Base-by-base conservation (phyloP, 2,113 vertebrate genomes). In the Eudyptes chrysolophus region DNA sequence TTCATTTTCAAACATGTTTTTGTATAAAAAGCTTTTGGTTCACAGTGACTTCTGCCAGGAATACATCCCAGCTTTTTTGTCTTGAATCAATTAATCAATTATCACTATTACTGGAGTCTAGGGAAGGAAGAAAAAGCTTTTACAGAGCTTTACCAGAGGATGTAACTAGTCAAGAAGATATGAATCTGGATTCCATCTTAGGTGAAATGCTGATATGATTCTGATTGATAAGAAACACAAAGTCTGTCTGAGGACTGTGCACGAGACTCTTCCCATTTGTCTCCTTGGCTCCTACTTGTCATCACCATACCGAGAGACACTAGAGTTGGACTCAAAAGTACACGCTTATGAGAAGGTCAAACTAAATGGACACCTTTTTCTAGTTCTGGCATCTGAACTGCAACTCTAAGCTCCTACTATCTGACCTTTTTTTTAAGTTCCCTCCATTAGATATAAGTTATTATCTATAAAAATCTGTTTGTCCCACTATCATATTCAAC, bases 1-100 rank as follows among this genome's bases (percentile, higher is more conserved):
- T 64, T 92, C 10, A 68, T 75, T 94, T 95, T 92, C 65, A 84
- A 74, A 19, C 38, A 68, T 40, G 2, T 42, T 92, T 93, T 84
- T 81, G 27, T 84, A 54, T 21, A 51, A 74, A 83, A 78, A 60
- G 7, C 11, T 81, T 90, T 89, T 75, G 20, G 13, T 92, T 91
- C 69, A 49, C 22, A 21, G 13, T 82, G 57, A 65, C 42, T 92
- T 84, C 80, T 96, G 51, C 80, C 61, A 94, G 61, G 84, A 91
- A 84, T 60, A 75, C 16, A 92, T 12, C 64, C 42, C 76, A 90
- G 16, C 11, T 74, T 77, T 92, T 94, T 87, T 85, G 15, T 94
- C 78, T 84, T 84, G 54, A 82, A 62, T 90, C 76, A 84, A 40
- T 96, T 90, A 87, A 87, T 84, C 76, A 70, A 26, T 90, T 93